Percentiles rank a stretch among this genome's conserved stretches.
Evolutionary conservation across 2,888 invertebrate genomes (phyloP).

Genomic region (Siphonodentalium dalli): DNA sequence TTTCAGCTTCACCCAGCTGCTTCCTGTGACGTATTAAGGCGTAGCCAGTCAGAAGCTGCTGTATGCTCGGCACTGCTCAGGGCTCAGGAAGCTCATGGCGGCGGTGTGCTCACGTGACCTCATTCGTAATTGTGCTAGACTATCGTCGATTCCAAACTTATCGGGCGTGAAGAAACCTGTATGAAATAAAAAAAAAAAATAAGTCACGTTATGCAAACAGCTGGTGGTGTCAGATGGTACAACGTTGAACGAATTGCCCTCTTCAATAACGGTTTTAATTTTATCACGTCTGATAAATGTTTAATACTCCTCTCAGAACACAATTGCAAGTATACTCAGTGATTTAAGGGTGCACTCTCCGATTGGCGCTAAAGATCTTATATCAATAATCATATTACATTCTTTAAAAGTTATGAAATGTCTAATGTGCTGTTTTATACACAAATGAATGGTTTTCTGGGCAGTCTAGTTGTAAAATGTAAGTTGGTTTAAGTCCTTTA

Average conservation of each 20-base stretch:
- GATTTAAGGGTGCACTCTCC: not conserved
- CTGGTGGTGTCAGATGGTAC: not conserved
- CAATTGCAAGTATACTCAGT: not conserved
- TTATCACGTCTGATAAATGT: too few relatives aligned
- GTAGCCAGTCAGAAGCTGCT: too few relatives aligned
- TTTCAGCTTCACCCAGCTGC: too few relatives aligned
- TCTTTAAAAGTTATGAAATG: too few relatives aligned
- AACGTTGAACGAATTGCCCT: not conserved
- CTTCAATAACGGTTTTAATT: too few relatives aligned
- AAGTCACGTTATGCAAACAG: not conserved
- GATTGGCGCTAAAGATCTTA: not conserved
- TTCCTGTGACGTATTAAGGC: too few relatives aligned
- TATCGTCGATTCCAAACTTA: constrained; percentile 39
- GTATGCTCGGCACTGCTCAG: too few relatives aligned
- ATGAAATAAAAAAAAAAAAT: constrained; percentile 13
- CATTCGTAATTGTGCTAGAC: constrained; percentile 45
- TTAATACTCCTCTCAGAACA: too few relatives aligned
- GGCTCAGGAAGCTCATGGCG: constrained; percentile 45
- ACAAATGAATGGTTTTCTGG: too few relatives aligned
- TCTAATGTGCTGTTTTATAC: too few relatives aligned
- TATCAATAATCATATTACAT: not conserved
- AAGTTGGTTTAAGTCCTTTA: too few relatives aligned
- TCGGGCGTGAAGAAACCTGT: constrained; percentile 28
- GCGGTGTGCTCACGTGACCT: constrained; percentile 54
- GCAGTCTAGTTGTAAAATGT: too few relatives aligned